A percentile compares a stretch with the other conserved stretches of the same genome.
These are phyloP conservation scores for Caiman crocodilus DNA, from an alignment of 2,797 vertebrate species.

Conservation along the genomic window DNA sequence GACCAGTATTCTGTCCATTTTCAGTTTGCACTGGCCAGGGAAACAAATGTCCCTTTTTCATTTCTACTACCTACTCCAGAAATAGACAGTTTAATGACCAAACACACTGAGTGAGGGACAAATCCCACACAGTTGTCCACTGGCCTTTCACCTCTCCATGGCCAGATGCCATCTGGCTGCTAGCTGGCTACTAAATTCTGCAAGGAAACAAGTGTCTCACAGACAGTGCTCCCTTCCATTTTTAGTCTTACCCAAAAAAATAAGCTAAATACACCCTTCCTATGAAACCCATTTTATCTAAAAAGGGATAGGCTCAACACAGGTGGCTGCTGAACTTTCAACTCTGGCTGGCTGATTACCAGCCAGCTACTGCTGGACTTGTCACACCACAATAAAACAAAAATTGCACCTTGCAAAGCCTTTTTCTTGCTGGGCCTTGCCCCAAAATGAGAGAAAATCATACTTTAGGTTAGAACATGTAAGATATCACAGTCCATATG, in stretches of 20 bases:
- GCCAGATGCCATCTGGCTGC: constrained; percentile 74
- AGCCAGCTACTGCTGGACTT: constrained; percentile 59
- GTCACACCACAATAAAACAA: constrained; percentile 57
- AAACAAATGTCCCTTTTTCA: constrained; percentile 76
- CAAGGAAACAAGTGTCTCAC: constrained; percentile 74
- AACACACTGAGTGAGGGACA: constrained; percentile 73
- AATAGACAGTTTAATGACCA: constrained; percentile 78
- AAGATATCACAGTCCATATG: neutral
- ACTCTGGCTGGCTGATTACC: constrained; percentile 64
- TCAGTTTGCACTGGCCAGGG: constrained; percentile 76
- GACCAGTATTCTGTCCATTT: constrained; percentile 79
- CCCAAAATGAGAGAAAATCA: constrained; percentile 9
- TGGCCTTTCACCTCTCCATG: constrained; percentile 76
- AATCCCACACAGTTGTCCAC: constrained; percentile 81
- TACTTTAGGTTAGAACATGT: neutral
- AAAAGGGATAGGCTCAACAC: constrained; percentile 68
- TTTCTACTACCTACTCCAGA: constrained; percentile 79
- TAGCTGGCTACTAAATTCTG: constrained; percentile 60
- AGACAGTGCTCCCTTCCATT: constrained; percentile 57
- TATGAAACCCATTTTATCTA: constrained; percentile 40
- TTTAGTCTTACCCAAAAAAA: constrained; percentile 76
- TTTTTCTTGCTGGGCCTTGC: constrained; percentile 10
- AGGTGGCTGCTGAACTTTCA: constrained; percentile 81
- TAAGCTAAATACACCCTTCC: constrained; percentile 74
- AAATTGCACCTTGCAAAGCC: constrained; percentile 36